These are phyloP conservation scores for Cybosia mesomella DNA, from an alignment of 2,888 invertebrate species.

Conservation along the genomic window DNA sequence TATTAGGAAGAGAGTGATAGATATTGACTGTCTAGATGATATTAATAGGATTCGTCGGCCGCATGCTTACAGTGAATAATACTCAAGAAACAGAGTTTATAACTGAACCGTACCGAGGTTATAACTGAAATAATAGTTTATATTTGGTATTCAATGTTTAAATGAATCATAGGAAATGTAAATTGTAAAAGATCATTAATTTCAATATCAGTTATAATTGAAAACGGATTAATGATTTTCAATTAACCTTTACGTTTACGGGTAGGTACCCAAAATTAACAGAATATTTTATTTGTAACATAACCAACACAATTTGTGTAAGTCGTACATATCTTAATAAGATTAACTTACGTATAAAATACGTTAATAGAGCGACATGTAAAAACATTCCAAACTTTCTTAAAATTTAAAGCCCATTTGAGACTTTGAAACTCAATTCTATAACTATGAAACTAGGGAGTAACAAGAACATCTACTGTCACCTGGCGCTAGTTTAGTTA, in stretches of 20 bases:
- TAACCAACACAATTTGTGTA: neutral
- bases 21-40: conserved; percentile 47
- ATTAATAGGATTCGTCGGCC: conserved; percentile 46
- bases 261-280: no score
- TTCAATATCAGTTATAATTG: no score
- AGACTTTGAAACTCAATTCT: no score
- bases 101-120: neutral
- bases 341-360: no score
- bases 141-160: neutral
- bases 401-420: no score
- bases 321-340: no score
- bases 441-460: no score
- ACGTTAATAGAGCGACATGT: no score
- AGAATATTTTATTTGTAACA: no score
- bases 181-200: no score
- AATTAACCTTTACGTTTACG: neutral
- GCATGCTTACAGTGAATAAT: conserved; percentile 7
- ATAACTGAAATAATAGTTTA: neutral
- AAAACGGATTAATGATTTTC: neutral
- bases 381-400: no score
- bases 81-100: neutral
- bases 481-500: neutral
- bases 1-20: conserved; percentile 75
- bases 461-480: neutral
- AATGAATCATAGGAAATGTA: neutral